Conservation (phyloP, 2,888 invertebrate genomes). For the Spisula solida region DNA sequence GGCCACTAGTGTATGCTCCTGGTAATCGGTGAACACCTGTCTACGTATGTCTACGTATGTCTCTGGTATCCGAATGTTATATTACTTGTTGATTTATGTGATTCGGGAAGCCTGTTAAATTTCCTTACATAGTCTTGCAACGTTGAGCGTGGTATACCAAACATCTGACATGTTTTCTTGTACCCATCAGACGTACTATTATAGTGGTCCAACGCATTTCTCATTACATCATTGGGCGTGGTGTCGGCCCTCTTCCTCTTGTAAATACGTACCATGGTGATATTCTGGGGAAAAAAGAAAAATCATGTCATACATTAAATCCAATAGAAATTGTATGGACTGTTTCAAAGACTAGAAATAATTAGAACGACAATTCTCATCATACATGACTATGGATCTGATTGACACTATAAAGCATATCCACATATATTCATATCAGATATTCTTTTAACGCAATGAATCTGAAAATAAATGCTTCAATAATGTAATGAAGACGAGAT, state of each 20-base stretch:
- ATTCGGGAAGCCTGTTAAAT: conserved; percentile 33
- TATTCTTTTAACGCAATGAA: no score
- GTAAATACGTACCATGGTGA: conserved; percentile 9
- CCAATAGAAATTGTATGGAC: no score
- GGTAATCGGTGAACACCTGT: conserved; percentile 53
- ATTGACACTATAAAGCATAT: no score
- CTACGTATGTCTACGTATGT: no score
- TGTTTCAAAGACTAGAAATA: no score
- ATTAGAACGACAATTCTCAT: no score
- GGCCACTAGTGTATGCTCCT: conserved; percentile 32
- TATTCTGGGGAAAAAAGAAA: not conserved
- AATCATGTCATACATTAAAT: no score
- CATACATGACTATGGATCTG: no score
- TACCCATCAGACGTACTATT: conserved; percentile 23
- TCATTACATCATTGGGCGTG: not conserved
- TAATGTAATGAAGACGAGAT: no score
- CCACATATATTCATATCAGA: no score
- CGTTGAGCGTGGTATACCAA: conserved; percentile 35
- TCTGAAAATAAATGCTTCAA: no score
- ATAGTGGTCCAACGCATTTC: not conserved
- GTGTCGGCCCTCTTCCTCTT: not conserved
- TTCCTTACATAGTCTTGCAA: conserved; percentile 52
- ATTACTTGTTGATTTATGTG: conserved; percentile 42
- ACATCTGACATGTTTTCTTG: conserved; percentile 36
- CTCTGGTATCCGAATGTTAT: conserved; percentile 48